phyloP scores from a whole-genome alignment of 1,140 invertebrate genomes.

The Harpegnathos saltator region DNA sequence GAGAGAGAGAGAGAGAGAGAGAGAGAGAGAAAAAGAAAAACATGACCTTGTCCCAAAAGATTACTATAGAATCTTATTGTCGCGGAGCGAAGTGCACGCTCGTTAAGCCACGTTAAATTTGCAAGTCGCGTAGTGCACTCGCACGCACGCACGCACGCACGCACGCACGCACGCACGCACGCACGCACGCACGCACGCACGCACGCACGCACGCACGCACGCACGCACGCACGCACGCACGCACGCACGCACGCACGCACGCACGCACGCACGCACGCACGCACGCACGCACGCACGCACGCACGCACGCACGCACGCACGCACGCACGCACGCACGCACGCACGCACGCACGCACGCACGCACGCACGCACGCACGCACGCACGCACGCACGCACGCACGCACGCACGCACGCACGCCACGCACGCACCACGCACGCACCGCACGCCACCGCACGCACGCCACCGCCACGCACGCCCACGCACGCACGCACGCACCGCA shows the following conservation, averaged over 20 bases:
- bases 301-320: background rate
- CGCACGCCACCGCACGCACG: no score
- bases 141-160: background rate
- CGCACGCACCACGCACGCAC: background rate
- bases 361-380: background rate
- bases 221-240: conserved; percentile 1
- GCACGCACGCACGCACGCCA: background rate
- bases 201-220: background rate
- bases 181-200: conserved; percentile 3
- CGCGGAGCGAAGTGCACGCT: background rate
- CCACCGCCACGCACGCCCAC: background rate
- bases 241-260: background rate
- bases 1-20: no score
- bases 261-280: conserved; percentile 16
- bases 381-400: conserved; percentile 1
- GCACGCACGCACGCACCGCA: background rate
- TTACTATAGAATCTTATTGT: background rate
- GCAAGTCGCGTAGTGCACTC: conserved; percentile 28
- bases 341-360: background rate
- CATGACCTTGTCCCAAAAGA: background rate
- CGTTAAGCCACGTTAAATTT: conserved; percentile 56
- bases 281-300: background rate
- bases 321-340: conserved; percentile 17
- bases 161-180: background rate
- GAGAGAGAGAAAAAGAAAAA: background rate